Percentiles rank a stretch among this genome's conserved stretches.
These are phyloP conservation scores for Zaprionus bogoriensis DNA, from an alignment of 2,888 invertebrate species.

Conservation along the genomic window DNA sequence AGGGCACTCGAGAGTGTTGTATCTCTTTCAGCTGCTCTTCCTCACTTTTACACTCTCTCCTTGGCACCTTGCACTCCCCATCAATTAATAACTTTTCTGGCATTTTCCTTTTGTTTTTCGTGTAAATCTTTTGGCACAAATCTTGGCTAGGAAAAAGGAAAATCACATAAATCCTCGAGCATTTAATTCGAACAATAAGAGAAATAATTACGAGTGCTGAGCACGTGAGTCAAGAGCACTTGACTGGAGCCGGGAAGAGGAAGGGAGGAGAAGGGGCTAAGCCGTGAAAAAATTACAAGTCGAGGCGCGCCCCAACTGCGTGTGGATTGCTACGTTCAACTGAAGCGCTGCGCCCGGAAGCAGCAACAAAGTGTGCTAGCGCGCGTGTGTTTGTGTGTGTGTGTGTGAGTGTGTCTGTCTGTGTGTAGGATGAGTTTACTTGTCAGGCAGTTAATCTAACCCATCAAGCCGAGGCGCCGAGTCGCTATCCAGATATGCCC, in stretches of 20 bases:
- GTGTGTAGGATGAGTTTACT: slow-evolving; percentile 63
- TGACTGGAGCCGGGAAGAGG: neutral
- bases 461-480: slow-evolving; percentile 66
- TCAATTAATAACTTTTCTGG: slow-evolving; percentile 67
- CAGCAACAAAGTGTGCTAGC: slow-evolving; percentile 57
- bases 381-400: slow-evolving; percentile 19
- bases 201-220: slow-evolving; percentile 79
- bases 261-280: slow-evolving; percentile 40
- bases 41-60: neutral
- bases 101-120: slow-evolving; percentile 3
- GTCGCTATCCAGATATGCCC: slow-evolving; percentile 68
- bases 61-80: slow-evolving; percentile 1
- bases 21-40: neutral
- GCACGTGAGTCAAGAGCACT: slow-evolving; percentile 77
- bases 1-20: slow-evolving; percentile 1
- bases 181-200: slow-evolving; percentile 78
- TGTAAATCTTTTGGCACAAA: slow-evolving; percentile 53
- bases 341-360: slow-evolving; percentile 63
- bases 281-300: slow-evolving; percentile 74
- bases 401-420: slow-evolving; percentile 24
- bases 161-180: slow-evolving; percentile 73
- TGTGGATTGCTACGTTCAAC: slow-evolving; percentile 41
- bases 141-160: slow-evolving; percentile 48
- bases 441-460: slow-evolving; percentile 81
- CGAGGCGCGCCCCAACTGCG: slow-evolving; percentile 46